A percentile compares a stretch with the other conserved stretches of the same genome.
Conservation (phyloP, 2,888 invertebrate species). For the Pocota personata region DNA sequence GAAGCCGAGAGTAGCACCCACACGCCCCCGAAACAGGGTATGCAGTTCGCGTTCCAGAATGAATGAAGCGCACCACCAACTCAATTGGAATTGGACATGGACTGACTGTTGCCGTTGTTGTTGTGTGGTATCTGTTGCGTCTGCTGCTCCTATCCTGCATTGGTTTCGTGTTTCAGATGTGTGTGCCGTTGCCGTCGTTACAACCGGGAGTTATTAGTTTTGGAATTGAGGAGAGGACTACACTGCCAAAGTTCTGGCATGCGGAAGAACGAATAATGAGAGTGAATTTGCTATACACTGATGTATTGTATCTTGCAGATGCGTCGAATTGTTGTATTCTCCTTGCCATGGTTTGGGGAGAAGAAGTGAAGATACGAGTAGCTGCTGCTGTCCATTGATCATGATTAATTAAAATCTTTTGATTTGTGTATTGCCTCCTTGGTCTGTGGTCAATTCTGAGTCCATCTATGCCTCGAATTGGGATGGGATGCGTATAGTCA, state of each 20-base stretch:
- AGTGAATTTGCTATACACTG: conserved; percentile 29
- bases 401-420: conserved; percentile 69
- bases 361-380: background rate
- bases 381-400: conserved; percentile 20
- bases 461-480: conserved; percentile 52
- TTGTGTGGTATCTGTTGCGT: conserved; percentile 56
- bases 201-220: conserved; percentile 52
- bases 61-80: conserved; percentile 43
- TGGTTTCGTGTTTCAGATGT: conserved; percentile 54
- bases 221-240: background rate
- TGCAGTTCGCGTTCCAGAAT: conserved; percentile 17
- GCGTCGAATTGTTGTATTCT: background rate
- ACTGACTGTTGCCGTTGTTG: background rate
- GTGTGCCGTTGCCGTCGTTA: background rate
- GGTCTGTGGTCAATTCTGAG: conserved; percentile 54
- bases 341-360: background rate
- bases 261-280: conserved; percentile 64
- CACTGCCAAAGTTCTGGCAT: conserved; percentile 58
- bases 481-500: conserved; percentile 45
- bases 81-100: conserved; percentile 54
- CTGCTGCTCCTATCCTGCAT: conserved; percentile 45
- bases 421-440: conserved; percentile 58
- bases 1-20: conserved; percentile 30
- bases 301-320: background rate
- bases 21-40: conserved; percentile 8